phyloP scores from a whole-genome alignment of 2,113 vertebrate genomes.

The Rhinolophus ferrumequinum region DNA sequence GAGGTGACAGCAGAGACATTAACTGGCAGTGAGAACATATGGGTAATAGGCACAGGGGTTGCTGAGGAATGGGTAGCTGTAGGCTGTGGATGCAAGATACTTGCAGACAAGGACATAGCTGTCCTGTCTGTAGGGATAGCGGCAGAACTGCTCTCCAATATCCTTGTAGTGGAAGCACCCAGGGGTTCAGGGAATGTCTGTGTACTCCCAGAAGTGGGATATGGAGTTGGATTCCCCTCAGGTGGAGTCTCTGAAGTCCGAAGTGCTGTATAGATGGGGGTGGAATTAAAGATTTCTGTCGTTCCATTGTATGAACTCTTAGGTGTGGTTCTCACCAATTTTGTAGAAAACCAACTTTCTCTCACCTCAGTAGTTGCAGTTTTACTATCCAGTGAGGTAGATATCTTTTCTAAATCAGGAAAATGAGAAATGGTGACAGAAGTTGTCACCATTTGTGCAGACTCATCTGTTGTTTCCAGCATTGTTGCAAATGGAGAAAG shows the following conservation, averaged over 20 bases:
- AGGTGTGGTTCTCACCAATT: conserved; percentile 43
- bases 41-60: background rate
- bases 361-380: conserved; percentile 24
- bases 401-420: conserved; percentile 22
- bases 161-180: background rate
- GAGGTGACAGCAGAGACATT: background rate
- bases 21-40: conserved; percentile 6
- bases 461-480: conserved; percentile 50
- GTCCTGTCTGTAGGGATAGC: background rate
- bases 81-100: background rate
- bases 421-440: conserved; percentile 47
- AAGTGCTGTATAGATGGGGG: background rate
- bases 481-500: conserved; percentile 59
- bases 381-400: background rate
- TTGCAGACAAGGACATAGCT: background rate
- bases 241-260: conserved; percentile 39
- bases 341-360: conserved; percentile 52
- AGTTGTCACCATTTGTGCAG: conserved; percentile 40
- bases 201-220: background rate
- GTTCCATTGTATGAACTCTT: background rate
- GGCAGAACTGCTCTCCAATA: background rate
- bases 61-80: background rate
- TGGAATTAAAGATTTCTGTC: conserved; percentile 44
- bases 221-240: background rate
- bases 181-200: background rate